Percentiles rank a stretch among this genome's conserved stretches.
Evolutionary conservation across 2,888 invertebrate genomes (phyloP).

Genomic region (Drosophila atripex): DNA sequence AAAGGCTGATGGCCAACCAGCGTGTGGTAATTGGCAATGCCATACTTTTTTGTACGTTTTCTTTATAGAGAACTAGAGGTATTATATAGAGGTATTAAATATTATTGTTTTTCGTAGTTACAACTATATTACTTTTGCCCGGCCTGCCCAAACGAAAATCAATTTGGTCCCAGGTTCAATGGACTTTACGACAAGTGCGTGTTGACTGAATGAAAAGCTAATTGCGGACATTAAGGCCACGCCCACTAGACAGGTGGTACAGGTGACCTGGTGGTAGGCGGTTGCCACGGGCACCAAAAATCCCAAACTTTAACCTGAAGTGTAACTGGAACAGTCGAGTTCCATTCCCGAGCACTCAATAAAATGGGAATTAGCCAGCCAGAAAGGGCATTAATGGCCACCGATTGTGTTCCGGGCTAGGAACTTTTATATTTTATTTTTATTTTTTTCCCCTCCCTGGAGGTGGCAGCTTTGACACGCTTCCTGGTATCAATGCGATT

Average conservation of each 20-base stretch:
- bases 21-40: not conserved
- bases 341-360: constrained; percentile 28
- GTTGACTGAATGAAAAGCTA: constrained; percentile 58
- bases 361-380: constrained; percentile 35
- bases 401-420: constrained; percentile 25
- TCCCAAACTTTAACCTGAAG: constrained; percentile 17
- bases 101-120: not conserved
- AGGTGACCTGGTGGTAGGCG: not conserved
- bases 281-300: constrained; percentile 20
- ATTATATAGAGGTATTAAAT: constrained; percentile 10
- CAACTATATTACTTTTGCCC: constrained; percentile 28
- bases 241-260: constrained; percentile 5
- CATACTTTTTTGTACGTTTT: constrained; percentile 15
- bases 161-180: constrained; percentile 67
- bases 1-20: not conserved
- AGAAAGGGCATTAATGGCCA: constrained; percentile 31
- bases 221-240: constrained; percentile 66
- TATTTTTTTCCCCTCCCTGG: constrained; percentile 4
- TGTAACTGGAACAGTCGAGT: constrained; percentile 28
- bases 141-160: constrained; percentile 61
- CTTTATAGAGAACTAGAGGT: not conserved
- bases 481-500: constrained; percentile 71
- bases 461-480: constrained; percentile 68
- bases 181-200: constrained; percentile 70
- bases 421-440: not conserved